phyloP scores from a whole-genome alignment of 1,140 invertebrate species.

The Druon quercuslanigerum region DNA sequence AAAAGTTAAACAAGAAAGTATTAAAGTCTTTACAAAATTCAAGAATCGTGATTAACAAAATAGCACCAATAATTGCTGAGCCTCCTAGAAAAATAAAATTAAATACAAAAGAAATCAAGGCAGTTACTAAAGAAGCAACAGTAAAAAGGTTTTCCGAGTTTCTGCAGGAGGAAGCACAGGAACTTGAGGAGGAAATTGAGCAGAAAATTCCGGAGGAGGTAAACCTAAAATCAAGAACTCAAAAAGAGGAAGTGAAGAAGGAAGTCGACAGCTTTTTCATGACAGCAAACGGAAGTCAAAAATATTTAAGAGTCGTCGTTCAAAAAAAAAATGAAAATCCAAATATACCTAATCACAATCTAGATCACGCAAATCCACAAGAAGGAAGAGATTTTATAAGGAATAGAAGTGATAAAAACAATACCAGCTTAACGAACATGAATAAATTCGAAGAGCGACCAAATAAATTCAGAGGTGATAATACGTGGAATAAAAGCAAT shows the following conservation, averaged over 20 bases:
- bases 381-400: slow-evolving; percentile 31
- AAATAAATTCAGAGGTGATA: slow-evolving; percentile 30
- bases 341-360: slow-evolving; percentile 8
- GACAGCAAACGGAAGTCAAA: slow-evolving; percentile 49
- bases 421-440: slow-evolving; percentile 36
- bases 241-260: slow-evolving; percentile 46
- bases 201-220: slow-evolving; percentile 2
- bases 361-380: slow-evolving; percentile 10
- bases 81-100: slow-evolving; percentile 35
- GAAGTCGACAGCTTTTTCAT: slow-evolving; percentile 64
- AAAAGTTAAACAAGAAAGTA: too few species aligned
- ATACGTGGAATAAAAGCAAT: slow-evolving; percentile 31
- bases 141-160: slow-evolving; percentile 63
- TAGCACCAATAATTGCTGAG: not conserved
- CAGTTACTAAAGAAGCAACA: slow-evolving; percentile 54
- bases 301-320: slow-evolving; percentile 54
- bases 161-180: slow-evolving; percentile 44
- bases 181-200: slow-evolving; percentile 22
- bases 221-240: not conserved
- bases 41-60: slow-evolving; percentile 26
- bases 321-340: slow-evolving; percentile 39
- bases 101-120: slow-evolving; percentile 27
- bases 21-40: not conserved
- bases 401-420: slow-evolving; percentile 36
- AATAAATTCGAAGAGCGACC: slow-evolving; percentile 24